Percentiles rank a stretch among this genome's conserved stretches.
phyloP scores from a whole-genome alignment of 2,888 invertebrate species.

The Brachycybe producta region DNA sequence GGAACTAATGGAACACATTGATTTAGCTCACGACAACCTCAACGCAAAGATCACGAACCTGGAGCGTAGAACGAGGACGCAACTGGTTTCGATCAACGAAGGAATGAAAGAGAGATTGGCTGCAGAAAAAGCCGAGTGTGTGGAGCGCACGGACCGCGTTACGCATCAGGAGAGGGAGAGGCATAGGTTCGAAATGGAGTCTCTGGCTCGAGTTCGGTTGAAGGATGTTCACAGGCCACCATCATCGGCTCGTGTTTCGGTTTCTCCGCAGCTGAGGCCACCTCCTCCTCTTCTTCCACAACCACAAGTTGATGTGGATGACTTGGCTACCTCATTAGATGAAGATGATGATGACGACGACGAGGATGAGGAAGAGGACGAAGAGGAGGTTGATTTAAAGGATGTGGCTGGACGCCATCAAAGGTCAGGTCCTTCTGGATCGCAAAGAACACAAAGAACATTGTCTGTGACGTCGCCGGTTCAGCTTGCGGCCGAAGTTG shows the following conservation, averaged over 20 bases:
- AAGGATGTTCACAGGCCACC: too few species aligned
- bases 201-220: too few species aligned
- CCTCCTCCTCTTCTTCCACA: too few species aligned
- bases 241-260: too few species aligned
- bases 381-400: background rate
- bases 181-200: too few species aligned
- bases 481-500: background rate
- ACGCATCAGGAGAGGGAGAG: slow-evolving; percentile 44
- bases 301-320: too few species aligned
- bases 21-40: slow-evolving; percentile 62
- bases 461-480: background rate
- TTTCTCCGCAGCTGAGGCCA: too few species aligned
- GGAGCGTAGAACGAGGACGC: slow-evolving; percentile 57
- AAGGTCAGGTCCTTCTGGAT: too few species aligned
- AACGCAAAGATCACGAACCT: slow-evolving; percentile 68
- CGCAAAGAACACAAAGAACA: too few species aligned
- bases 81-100: slow-evolving; percentile 45
- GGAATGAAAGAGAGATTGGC: slow-evolving; percentile 49
- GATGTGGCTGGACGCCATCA: background rate
- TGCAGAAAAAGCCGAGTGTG: slow-evolving; percentile 47
- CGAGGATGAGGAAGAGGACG: slow-evolving; percentile 9
- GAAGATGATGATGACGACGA: slow-evolving; percentile 5
- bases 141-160: slow-evolving; percentile 50
- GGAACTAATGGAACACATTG: slow-evolving; percentile 61
- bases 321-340: too few species aligned